Percentiles rank a stretch among this genome's conserved stretches.
phyloP scores from a whole-genome alignment of 1,140 invertebrate species.

The Tetramorium alpestre region DNA sequence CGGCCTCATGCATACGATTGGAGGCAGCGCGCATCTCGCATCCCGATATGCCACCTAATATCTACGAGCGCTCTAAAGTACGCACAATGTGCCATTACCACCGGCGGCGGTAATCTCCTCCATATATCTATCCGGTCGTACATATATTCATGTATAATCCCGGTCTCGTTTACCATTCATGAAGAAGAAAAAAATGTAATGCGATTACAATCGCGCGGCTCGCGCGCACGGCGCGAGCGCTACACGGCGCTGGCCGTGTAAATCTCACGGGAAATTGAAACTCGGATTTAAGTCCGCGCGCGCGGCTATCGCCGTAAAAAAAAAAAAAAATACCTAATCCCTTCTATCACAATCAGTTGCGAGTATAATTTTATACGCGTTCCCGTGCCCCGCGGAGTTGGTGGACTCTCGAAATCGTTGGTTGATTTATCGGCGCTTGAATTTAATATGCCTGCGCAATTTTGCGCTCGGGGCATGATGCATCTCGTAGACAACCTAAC shows the following conservation, averaged over 20 bases:
- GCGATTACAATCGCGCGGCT: slow-evolving; percentile 49
- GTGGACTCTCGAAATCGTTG: background rate
- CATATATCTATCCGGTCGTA: slow-evolving; percentile 39
- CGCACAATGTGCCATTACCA: slow-evolving; percentile 46
- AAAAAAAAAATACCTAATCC: background rate
- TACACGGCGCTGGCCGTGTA: background rate
- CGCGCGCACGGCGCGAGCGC: background rate
- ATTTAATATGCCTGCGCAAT: slow-evolving; percentile 6
- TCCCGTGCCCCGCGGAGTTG: background rate
- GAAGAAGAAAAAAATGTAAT: slow-evolving; percentile 39
- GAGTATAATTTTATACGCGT: background rate
- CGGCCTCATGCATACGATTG: slow-evolving; percentile 50
- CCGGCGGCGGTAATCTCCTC: slow-evolving; percentile 51
- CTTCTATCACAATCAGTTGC: background rate
- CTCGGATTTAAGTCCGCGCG: background rate
- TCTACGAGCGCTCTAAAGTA: slow-evolving; percentile 43
- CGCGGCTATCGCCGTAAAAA: background rate
- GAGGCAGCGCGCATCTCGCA: background rate
- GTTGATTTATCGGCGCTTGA: slow-evolving; percentile 18
- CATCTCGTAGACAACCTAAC: background rate
- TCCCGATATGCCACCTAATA: slow-evolving; percentile 58
- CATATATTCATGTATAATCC: background rate
- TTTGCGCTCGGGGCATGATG: background rate
- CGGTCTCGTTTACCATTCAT: slow-evolving; percentile 39
- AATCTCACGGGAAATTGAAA: slow-evolving; percentile 37